Conservation (phyloP, 2,797 vertebrate species). For the Buceros bicornis region DNA sequence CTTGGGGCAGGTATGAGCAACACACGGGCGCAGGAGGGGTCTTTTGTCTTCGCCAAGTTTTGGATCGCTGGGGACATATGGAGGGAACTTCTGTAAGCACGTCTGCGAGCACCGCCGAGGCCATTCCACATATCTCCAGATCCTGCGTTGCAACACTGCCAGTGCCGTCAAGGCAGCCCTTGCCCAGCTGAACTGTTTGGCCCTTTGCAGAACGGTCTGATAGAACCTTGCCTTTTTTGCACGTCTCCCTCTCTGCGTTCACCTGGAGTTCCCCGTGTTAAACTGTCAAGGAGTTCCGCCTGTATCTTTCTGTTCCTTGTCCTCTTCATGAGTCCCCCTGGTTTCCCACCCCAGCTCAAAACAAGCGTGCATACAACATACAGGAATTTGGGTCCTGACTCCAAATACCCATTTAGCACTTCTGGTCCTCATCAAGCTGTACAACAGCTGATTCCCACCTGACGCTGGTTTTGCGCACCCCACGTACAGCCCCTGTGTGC, state of each 20-base stretch:
- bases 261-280: background rate
- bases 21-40: rapidly evolving
- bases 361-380: background rate
- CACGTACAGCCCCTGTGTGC: rapidly evolving
- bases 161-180: background rate
- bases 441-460: background rate
- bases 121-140: background rate
- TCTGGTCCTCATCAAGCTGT: background rate
- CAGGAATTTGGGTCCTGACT: background rate
- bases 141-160: background rate
- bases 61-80: background rate
- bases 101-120: background rate
- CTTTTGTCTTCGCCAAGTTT: background rate
- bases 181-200: background rate
- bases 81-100: background rate
- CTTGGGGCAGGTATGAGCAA: background rate
- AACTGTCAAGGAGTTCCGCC: background rate
- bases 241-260: background rate
- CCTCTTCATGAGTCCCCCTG: background rate
- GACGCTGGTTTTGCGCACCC: background rate
- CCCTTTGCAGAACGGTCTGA: background rate
- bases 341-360: background rate
- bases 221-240: background rate
- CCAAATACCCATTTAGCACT: background rate
- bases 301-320: background rate